Base-by-base conservation (phyloP, 2,113 vertebrate species). In the Ictalurus punctatus region DNA sequence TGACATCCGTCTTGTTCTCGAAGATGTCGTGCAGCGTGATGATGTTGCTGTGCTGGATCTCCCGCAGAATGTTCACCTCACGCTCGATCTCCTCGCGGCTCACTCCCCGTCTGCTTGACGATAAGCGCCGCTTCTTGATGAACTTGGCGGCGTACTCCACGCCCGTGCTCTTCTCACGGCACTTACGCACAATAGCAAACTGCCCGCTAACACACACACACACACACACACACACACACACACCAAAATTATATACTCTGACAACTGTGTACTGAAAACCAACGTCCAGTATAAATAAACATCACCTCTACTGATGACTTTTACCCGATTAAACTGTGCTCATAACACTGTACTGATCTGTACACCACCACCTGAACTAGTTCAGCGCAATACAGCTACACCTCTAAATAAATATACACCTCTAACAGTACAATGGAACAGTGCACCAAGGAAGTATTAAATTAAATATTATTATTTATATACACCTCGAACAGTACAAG, bases 1-100 rank as follows among this genome's bases (percentile, higher is more conserved):
- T 98, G 92, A 99, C 98, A 0, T 99, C 98, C 0, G 98, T 99
- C 94, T 97, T 98, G 95, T 99, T 99, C 94, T 99, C 98, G 0
- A 99, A 99, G 95, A 99, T 97, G 95, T 99, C 98, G 0, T 99
- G 98, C 88, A 99, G 95, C 0, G 98, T 98, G 95, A 99, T 99
- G 95, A 99, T 99, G 95, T 99, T 99, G 94, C 97, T 97, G 95
- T 99, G 98, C 93, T 98, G 97, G 94, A 99, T 98, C 95, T 98
- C 97, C 0, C 98, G 94, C 92, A 99, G 95, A 94, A 99, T 99
- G 95, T 98, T 96, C 92, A 99, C 98, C 93, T 99, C 98, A 0
- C 98, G 94, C 94, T 99, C 97, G 0, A 99, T 99, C 96, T 99
- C 98, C 92, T 99, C 98, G 0, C 98, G 95, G 95, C 98, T 99